A percentile compares a stretch with the other conserved stretches of the same genome.
Evolutionary conservation across 2,888 invertebrate species (phyloP).

Genomic region (Cryptophagus acutangulus): DNA sequence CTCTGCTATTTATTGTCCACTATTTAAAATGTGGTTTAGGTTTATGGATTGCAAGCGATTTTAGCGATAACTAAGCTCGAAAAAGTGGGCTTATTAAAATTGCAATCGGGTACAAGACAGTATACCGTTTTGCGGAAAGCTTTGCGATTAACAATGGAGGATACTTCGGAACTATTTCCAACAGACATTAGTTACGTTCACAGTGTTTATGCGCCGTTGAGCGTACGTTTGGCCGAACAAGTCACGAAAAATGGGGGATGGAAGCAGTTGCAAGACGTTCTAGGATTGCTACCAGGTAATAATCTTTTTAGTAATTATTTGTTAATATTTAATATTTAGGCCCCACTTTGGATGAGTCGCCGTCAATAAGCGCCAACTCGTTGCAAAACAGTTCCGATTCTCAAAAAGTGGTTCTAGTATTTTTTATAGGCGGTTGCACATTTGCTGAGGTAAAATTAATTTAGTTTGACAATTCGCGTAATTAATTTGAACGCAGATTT

Average conservation of each 20-base stretch:
- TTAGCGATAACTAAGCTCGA: conserved; percentile 81
- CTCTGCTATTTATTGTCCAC: too few species aligned
- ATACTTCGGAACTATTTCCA: conserved; percentile 75
- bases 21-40: too few species aligned
- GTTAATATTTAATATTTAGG: too few species aligned
- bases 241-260: conserved; percentile 70
- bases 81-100: conserved; percentile 73
- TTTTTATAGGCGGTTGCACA: conserved; percentile 96
- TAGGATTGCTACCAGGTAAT: conserved; percentile 72
- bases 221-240: conserved; percentile 79
- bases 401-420: conserved; percentile 76
- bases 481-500: conserved; percentile 50
- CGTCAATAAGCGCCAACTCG: conserved; percentile 41
- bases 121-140: conserved; percentile 76
- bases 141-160: conserved; percentile 81
- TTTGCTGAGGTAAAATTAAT: conserved; percentile 67
- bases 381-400: conserved; percentile 49
- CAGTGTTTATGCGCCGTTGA: conserved; percentile 90
- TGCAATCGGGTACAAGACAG: conserved; percentile 67
- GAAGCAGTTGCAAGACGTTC: conserved; percentile 77
- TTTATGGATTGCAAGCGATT: conserved; percentile 78
- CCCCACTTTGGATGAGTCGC: conserved; percentile 64
- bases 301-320: conserved; percentile 3
- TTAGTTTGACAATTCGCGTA: conserved; percentile 1
- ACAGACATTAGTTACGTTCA: conserved; percentile 89